Conservation (phyloP, 2,888 invertebrate genomes). For the Brachylomia viminalis region DNA sequence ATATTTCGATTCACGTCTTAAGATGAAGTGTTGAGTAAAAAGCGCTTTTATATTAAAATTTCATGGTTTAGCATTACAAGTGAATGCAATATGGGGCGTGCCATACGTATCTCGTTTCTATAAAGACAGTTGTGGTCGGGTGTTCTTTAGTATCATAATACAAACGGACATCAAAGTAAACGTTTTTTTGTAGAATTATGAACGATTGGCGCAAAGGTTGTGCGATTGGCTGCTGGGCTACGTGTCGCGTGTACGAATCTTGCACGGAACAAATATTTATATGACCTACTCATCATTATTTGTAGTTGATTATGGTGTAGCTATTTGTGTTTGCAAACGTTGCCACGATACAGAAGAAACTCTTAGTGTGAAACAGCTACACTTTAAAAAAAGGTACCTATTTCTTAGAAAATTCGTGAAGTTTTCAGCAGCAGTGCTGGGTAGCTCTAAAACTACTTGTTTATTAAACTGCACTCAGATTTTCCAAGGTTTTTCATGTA, state of each 20-base stretch:
- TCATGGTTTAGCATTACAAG: conserved; percentile 77
- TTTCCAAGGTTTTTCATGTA: not conserved
- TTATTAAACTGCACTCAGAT: conserved; percentile 6
- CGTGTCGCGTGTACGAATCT: not conserved
- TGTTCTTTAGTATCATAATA: not conserved
- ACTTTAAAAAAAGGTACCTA: not conserved
- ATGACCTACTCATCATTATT: too few relatives aligned
- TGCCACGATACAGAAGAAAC: not conserved
- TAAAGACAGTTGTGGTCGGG: not conserved
- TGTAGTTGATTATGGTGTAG: not conserved
- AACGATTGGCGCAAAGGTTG: not conserved
- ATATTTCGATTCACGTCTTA: conserved; percentile 58
- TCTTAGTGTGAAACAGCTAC: too few relatives aligned
- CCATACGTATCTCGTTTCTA: conserved; percentile 58
- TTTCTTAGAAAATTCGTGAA: not conserved
- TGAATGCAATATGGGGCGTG: conserved; percentile 77
- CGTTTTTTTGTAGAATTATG: too few relatives aligned
- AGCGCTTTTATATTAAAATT: conserved; percentile 75
- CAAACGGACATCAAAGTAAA: not conserved
- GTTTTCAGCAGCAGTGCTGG: not conserved
- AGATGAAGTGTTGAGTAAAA: conserved; percentile 66
- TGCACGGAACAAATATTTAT: not conserved
- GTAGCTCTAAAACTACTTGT: not conserved
- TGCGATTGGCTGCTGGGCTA: not conserved
- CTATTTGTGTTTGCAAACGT: not conserved